phyloP scores from a whole-genome alignment of 2,888 invertebrate genomes.

The Dioctria linearis region DNA sequence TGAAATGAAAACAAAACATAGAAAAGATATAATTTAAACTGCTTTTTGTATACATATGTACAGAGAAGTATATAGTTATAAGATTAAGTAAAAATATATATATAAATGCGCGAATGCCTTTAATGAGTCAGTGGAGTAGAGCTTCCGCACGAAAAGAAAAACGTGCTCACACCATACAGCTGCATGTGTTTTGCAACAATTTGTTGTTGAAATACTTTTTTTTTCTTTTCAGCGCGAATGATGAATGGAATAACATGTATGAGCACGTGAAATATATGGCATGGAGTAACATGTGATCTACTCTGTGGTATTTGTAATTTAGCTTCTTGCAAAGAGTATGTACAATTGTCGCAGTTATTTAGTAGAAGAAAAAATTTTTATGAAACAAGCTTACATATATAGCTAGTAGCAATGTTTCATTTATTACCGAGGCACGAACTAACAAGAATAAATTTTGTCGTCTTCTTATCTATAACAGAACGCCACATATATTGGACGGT shows the following conservation, averaged over 20 bases:
- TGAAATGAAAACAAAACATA: conserved; percentile 34
- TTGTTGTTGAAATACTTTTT: background rate
- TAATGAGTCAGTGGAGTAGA: background rate
- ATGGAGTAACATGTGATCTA: conserved; percentile 15
- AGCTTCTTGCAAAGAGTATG: no score
- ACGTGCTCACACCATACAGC: background rate
- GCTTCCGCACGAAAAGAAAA: conserved; percentile 25
- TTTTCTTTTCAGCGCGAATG: background rate
- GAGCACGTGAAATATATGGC: conserved; percentile 23
- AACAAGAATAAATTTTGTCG: no score
- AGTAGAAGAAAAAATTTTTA: no score
- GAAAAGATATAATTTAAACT: conserved; percentile 2
- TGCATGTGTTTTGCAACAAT: background rate
- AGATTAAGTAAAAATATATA: conserved; percentile 25
- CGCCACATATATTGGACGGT: no score
- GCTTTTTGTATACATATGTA: background rate
- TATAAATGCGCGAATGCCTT: conserved; percentile 9
- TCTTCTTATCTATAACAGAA: no score
- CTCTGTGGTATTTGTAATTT: background rate
- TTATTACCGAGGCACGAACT: no score
- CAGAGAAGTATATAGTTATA: background rate
- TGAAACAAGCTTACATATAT: no score
- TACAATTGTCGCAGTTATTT: no score
- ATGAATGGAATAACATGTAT: background rate
- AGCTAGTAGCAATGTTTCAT: no score